These are phyloP conservation scores for Aethina tumida DNA, from an alignment of 1,140 invertebrate genomes.

Conservation along the genomic window DNA sequence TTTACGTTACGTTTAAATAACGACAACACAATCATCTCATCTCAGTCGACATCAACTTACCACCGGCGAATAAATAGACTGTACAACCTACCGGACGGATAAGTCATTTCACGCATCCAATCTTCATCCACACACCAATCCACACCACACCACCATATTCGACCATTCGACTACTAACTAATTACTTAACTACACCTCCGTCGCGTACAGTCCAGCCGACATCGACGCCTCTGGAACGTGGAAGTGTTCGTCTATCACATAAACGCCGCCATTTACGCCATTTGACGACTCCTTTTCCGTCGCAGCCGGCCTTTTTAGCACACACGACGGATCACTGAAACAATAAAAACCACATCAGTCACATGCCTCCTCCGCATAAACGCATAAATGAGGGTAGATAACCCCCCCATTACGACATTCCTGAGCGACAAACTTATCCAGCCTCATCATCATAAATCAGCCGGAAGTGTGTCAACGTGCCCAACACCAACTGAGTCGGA, in stretches of 20 bases:
- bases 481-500: too few species aligned
- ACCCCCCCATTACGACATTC: not conserved
- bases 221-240: slow-evolving; percentile 40
- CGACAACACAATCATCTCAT: slow-evolving; percentile 5
- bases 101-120: slow-evolving; percentile 20
- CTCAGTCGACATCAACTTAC: slow-evolving; percentile 16
- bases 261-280: slow-evolving; percentile 36
- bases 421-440: not conserved
- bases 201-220: slow-evolving; percentile 45
- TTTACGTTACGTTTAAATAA: too few species aligned
- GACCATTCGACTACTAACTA: too few species aligned
- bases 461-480: too few species aligned
- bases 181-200: slow-evolving; percentile 48
- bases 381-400: not conserved
- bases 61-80: slow-evolving; percentile 25
- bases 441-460: too few species aligned
- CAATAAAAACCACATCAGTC: slow-evolving; percentile 13
- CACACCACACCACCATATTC: too few species aligned
- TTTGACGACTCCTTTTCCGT: slow-evolving; percentile 34
- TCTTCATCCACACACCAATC: slow-evolving; percentile 22
- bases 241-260: slow-evolving; percentile 56
- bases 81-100: slow-evolving; percentile 19
- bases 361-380: not conserved
- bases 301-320: slow-evolving; percentile 41
- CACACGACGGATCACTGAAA: slow-evolving; percentile 37